Base-by-base conservation (phyloP, 2,113 vertebrate species). In the Seriola rivoliana region DNA sequence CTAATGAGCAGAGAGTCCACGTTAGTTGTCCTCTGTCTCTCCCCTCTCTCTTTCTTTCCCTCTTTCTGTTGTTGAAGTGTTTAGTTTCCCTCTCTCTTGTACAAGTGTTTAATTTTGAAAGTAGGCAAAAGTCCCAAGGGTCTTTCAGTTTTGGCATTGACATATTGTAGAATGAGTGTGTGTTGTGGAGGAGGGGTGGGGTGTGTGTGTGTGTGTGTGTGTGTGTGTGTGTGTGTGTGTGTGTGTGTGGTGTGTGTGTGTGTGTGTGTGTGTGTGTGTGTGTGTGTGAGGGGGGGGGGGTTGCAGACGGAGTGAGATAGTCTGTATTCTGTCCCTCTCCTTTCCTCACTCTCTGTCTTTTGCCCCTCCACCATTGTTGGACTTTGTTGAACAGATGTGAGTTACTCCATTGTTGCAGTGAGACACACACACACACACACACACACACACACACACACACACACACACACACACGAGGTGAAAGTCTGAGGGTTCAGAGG, bases 1-100 rank as follows among this genome's bases (percentile, higher is more conserved):
- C 63, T 86, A 78, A 93, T 83, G 85, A 90, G 62, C 79, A 82
- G 54, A 75, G 48, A 87, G 72, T 90, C 78, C 77, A 78, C 76
- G 67, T 50, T 21, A 59, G 23, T 46, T 75, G 10, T 48, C 65
- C 50, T 79, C 62, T 44, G 57, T 38, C 65, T 75, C 54, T 11
- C 8, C 57, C 21, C 54, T 21, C 48, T 6, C 17, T 4, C 32
- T 19, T 36, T 38, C 32, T 13, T 42, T 23, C 32, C 13, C 13
- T 13, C 14, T 36, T 34, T 38, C 8, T 38, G 38, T 38, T 38
- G 38, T 38, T 11, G 7, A 2, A 11, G 8, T 42, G 40, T 42
- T 42, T 2, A 38, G 2, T 42, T 10, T 42, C 72, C 54, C 36
- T 14, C 75, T 66, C 62, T 71, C 73, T 69, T 60, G 25, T 72